Base-by-base conservation (phyloP, 2,797 vertebrate genomes). In the Linurgus olivaceus region DNA sequence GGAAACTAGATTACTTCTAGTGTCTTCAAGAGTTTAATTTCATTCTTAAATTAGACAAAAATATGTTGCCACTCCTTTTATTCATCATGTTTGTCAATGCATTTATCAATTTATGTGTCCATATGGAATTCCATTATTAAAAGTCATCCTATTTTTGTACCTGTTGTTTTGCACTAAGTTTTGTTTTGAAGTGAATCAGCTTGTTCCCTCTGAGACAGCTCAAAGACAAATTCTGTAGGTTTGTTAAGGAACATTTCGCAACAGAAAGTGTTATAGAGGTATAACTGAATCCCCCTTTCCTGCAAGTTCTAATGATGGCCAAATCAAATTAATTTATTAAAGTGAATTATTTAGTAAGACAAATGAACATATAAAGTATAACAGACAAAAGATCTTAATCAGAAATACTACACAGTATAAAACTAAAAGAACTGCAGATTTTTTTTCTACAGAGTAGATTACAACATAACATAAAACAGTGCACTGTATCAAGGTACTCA, bases 131-230 rank as follows among this genome's bases (percentile, higher is more conserved):
- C 13, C 40, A 55, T 10, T 3, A 44, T 55, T 44, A 21, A 33
- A 72, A 25, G 37, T 44, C 14, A 21, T 55, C 35, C 8, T 38
- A 13, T 23, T 68, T 55, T 71, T 55, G 17, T 28, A 17, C 31
- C 24, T 17, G 18, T 28, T 72, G 18, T 55, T 71, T 55, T 28
- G 24, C 31, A 33, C 31, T 28, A 54, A 42, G 17, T 55, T 71
- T 71, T 18, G 38, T 16, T 44, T 54, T 28, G 18, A 24, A 55
- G 51, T 0, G 0, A 44, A 13, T 18, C 1, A 3, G 10, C 13
- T 45, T 55, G 11, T 17, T 57, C 18, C 8, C 31, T 28, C 25
- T 35, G 52, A 57, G 52, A 45, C 4, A 13, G 19, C 5, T 33
- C 51, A 55, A 23, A 25, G 25, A 21, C 52, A 57, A 35, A 72